Evolutionary conservation across 2,797 vertebrate genomes (phyloP).

Genomic region (Nannoperca obscura): DNA sequence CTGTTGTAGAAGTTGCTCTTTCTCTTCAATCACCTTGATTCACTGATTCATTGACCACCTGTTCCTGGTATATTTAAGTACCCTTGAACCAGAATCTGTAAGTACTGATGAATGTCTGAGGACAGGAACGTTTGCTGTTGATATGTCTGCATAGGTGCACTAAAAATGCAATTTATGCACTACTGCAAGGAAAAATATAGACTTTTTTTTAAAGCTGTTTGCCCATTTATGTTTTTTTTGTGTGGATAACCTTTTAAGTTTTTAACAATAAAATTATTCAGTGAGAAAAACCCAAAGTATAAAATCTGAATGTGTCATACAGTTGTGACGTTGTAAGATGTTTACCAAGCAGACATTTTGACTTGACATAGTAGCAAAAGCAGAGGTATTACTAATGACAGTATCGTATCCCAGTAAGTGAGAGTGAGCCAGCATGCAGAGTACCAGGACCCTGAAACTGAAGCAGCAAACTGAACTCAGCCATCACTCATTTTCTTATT

Average conservation of each 20-base stretch:
- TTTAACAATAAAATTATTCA: too few relatives aligned
- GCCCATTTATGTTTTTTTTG: too few relatives aligned
- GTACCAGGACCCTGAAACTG: background rate
- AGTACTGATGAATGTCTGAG: background rate
- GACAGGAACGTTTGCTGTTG: background rate
- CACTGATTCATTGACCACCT: background rate
- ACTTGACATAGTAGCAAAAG: background rate
- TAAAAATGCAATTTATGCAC: too few relatives aligned
- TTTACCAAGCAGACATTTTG: too few relatives aligned
- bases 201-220: too few relatives aligned
- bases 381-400: background rate
- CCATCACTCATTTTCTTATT: background rate
- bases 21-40: background rate
- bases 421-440: background rate
- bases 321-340: too few relatives aligned
- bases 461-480: background rate
- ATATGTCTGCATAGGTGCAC: too few relatives aligned
- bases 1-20: constrained; percentile 3
- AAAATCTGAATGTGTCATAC: too few relatives aligned
- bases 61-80: background rate
- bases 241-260: too few relatives aligned
- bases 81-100: background rate
- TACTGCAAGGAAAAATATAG: background rate
- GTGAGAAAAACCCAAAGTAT: too few relatives aligned
- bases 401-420: background rate